Percentiles rank a stretch among this genome's conserved stretches.
Conservation (phyloP, 2,113 vertebrate genomes). For the Spheniscus mendiculus region DNA sequence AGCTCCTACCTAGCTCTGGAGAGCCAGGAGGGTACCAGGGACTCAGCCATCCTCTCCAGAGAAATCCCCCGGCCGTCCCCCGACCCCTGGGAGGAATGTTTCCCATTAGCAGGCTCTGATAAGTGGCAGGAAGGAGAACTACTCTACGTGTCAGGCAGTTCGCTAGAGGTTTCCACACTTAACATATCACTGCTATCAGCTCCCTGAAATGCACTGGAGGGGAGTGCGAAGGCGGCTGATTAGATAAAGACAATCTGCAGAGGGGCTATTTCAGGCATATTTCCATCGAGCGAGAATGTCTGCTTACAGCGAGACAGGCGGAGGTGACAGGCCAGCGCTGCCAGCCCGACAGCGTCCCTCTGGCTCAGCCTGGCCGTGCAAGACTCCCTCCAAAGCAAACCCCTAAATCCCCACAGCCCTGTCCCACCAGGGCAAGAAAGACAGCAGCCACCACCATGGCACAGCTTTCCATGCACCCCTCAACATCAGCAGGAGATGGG, state of each 20-base stretch:
- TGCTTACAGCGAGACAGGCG: background rate
- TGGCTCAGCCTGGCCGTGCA: background rate
- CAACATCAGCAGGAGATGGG: background rate
- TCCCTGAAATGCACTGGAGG: conserved; percentile 45
- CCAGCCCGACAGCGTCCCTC: background rate
- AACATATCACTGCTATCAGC: conserved; percentile 60
- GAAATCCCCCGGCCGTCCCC: background rate
- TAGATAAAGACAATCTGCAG: conserved; percentile 68
- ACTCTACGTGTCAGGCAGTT: background rate
- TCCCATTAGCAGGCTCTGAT: conserved; percentile 60
- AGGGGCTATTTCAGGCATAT: conserved; percentile 70
- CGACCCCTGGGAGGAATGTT: conserved; percentile 41
- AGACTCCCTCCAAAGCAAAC: background rate
- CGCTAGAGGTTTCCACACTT: conserved; percentile 58
- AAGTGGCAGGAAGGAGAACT: conserved; percentile 65
- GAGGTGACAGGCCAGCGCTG: conserved; percentile 25
- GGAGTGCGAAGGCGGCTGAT: conserved; percentile 7
- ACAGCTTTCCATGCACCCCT: background rate
- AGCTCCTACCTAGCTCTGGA: background rate
- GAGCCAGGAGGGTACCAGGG: background rate
- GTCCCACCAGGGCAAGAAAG: background rate
- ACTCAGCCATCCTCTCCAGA: background rate
- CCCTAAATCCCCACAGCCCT: background rate
- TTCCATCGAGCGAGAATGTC: conserved; percentile 56
- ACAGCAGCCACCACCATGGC: background rate